Evolutionary conservation across 1,140 invertebrate species (phyloP).

Genomic region (Piezodorus guildinii): DNA sequence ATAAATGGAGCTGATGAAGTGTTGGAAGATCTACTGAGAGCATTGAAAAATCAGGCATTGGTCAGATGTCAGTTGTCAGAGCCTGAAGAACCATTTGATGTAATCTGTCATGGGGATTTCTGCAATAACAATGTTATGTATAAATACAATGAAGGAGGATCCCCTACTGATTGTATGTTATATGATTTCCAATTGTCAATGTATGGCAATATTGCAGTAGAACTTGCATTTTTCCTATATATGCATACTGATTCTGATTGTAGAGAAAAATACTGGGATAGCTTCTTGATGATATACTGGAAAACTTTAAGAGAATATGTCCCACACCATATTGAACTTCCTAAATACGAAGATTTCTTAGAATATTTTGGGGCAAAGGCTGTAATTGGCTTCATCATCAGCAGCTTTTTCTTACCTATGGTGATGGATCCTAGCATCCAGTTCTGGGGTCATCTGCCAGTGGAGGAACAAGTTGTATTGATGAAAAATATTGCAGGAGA

Average conservation of each 20-base stretch:
- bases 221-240: slow-evolving; percentile 36
- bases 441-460: no score
- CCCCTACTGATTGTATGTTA: slow-evolving; percentile 30
- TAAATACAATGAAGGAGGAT: slow-evolving; percentile 30
- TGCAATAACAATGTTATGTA: slow-evolving; percentile 45
- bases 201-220: slow-evolving; percentile 34
- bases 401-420: not conserved
- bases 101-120: slow-evolving; percentile 38
- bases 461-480: not conserved
- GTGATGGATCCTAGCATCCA: not conserved
- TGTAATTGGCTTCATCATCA: not conserved
- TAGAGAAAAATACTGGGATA: slow-evolving; percentile 28
- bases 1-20: no score
- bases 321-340: not conserved
- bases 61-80: no score
- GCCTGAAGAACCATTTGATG: no score
- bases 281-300: slow-evolving; percentile 33
- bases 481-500: not conserved
- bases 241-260: slow-evolving; percentile 30
- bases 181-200: slow-evolving; percentile 35
- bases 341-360: not conserved
- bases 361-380: not conserved
- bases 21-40: no score
- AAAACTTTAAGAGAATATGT: slow-evolving; percentile 21
- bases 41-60: no score